Conservation (phyloP, 2,888 invertebrate genomes). For the Zele albiditarsus region DNA sequence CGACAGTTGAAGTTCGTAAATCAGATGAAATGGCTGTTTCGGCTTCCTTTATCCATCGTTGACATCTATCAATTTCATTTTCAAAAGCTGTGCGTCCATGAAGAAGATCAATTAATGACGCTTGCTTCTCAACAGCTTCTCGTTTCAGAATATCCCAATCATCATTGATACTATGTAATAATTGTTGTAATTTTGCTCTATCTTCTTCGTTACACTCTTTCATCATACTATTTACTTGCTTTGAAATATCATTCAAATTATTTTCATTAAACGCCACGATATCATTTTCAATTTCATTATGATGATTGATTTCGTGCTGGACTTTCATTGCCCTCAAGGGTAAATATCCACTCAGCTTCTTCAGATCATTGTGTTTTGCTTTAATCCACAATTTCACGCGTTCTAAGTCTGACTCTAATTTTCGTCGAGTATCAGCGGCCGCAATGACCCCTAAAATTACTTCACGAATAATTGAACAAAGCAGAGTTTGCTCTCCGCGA, state of each 20-base stretch:
- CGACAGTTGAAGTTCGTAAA: constrained; percentile 85
- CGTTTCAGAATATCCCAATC: constrained; percentile 83
- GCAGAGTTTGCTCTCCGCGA: constrained; percentile 83
- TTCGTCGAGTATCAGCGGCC: constrained; percentile 81
- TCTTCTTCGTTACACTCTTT: constrained; percentile 88
- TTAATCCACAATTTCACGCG: constrained; percentile 88
- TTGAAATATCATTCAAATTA: constrained; percentile 83
- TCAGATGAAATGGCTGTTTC: constrained; percentile 90
- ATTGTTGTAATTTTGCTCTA: constrained; percentile 78
- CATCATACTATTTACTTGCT: constrained; percentile 84
- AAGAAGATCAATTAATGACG: constrained; percentile 81
- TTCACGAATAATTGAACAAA: constrained; percentile 81
- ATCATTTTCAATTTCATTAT: constrained; percentile 84
- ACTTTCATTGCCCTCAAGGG: constrained; percentile 87
- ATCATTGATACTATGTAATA: constrained; percentile 81
- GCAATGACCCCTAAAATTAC: constrained; percentile 84
- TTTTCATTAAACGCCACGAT: constrained; percentile 85
- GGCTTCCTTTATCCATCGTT: constrained; percentile 92
- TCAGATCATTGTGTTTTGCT: constrained; percentile 83
- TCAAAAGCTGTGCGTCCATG: constrained; percentile 89
- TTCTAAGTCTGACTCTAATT: constrained; percentile 85
- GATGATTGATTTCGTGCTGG: constrained; percentile 86
- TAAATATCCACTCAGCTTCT: constrained; percentile 83
- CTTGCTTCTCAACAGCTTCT: constrained; percentile 82
- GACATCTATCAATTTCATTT: constrained; percentile 84